Base-by-base conservation (phyloP, 2,113 vertebrate genomes). In the Nestor notabilis region DNA sequence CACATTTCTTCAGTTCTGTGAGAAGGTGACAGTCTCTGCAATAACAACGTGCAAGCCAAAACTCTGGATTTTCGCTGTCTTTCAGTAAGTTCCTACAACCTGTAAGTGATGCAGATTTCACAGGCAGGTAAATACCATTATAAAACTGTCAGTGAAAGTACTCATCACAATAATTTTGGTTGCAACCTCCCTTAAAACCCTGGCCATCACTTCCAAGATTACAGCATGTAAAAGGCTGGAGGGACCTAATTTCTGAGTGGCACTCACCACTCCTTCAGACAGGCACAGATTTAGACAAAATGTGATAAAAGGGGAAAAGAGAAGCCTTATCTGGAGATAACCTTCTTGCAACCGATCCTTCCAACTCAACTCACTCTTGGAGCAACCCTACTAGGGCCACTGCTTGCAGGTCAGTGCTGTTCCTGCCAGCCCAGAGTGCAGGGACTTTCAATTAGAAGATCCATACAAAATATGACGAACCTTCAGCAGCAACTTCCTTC, bases 101-200 rank as follows among this genome's bases (percentile, higher is more conserved):
- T 33, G 17, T 21, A 91, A 94, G 76, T 46, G 53, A 84, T 33
- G 80, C 7, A 25, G 68, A 75, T 24, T 72, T 66, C 56, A 84
- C 93, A 64, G 52, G 28, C 33, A 61, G 74, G 52, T 20, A 85
- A 85, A 69, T 5, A 64, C 19, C 56, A 69, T 29, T 13, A 71
- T 52, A 78, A 93, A 75, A 28, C 27, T 72, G 49, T 27, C 69
- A 27, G 21, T 49, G 52, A 44, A 64, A 93, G 41, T 5, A 24
- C 3, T 74, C 6, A n/a, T 49, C 29, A 23, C 6, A 11, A 68
- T 46, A 61, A 20, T 60, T 92, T 13, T 83, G 35, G 92, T 94
- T 95, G 75, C 89, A 95, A 75, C 39, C 46, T 63, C 18, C 25
- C 61, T 91, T 80, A 50, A 94, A 93, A 46, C 81, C 39, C 41